These are phyloP conservation scores for Margarornis squamiger DNA, from an alignment of 2,797 vertebrate genomes.

Conservation along the genomic window DNA sequence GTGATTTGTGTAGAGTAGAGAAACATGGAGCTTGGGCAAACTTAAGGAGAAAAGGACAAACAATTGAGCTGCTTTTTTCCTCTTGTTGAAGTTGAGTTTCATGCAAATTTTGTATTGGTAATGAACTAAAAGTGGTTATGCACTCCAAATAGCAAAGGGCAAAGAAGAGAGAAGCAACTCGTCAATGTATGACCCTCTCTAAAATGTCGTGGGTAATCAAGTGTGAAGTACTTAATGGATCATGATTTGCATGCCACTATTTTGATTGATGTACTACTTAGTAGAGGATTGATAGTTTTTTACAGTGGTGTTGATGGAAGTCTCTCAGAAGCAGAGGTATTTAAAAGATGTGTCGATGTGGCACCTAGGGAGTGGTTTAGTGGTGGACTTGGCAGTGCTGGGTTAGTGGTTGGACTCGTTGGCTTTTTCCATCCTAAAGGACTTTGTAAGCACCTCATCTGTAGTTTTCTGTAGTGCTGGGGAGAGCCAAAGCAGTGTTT, in stretches of 20 bases:
- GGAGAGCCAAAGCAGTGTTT: not conserved
- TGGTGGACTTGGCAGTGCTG: not conserved
- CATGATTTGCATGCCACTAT: slow-evolving; percentile 53
- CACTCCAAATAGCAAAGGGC: slow-evolving; percentile 62
- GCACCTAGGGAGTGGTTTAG: not conserved
- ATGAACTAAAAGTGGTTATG: slow-evolving; percentile 33
- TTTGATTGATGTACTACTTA: slow-evolving; percentile 61
- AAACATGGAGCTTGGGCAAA: not conserved
- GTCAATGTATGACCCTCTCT: slow-evolving; percentile 48
- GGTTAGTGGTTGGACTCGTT: not conserved
- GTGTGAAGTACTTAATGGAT: slow-evolving; percentile 62
- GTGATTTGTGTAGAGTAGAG: not conserved
- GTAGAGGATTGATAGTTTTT: slow-evolving; percentile 48
- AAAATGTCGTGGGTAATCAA: slow-evolving; percentile 67
- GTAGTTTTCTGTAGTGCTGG: slow-evolving; percentile 14
- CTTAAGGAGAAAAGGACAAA: not conserved
- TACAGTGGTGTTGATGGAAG: slow-evolving; percentile 5
- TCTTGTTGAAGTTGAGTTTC: not conserved
- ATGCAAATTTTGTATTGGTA: slow-evolving; percentile 8
- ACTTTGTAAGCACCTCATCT: not conserved
- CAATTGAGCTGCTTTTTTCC: not conserved
- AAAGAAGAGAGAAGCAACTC: slow-evolving; percentile 55
- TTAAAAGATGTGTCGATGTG: not conserved
- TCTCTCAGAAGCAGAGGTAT: slow-evolving; percentile 37
- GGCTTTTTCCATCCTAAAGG: not conserved